These are phyloP conservation scores for Caenorhabditis panamensis DNA, from an alignment of 2,888 invertebrate species.

Conservation along the genomic window DNA sequence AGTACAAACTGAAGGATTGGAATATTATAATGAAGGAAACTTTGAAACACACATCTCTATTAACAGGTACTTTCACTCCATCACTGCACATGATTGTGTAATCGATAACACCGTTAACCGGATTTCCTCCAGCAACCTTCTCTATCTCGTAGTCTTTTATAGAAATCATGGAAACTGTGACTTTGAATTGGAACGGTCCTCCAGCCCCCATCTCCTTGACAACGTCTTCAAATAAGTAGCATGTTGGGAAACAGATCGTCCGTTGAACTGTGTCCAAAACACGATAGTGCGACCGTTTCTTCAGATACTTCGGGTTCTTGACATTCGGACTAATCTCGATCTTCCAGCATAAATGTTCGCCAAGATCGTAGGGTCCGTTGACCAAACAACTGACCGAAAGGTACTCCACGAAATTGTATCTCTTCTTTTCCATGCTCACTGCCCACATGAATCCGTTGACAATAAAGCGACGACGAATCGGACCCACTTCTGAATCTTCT, in stretches of 20 bases:
- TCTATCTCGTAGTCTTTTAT: conserved; percentile 5
- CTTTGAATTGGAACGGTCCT: conserved; percentile 8
- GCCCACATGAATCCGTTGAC: conserved; percentile 8
- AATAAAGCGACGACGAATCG: not conserved
- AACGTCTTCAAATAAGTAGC: conserved; percentile 18
- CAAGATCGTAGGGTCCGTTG: not conserved
- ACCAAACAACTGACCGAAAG: not conserved
- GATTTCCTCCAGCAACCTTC: not conserved
- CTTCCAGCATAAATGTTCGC: conserved; percentile 15
- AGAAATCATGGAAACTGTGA: not conserved
- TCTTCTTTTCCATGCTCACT: not conserved
- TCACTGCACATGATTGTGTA: not conserved
- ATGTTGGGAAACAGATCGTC: conserved; percentile 27
- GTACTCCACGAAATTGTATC: conserved; percentile 2
- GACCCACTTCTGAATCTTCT: not conserved
- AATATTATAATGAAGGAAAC: no score
- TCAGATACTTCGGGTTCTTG: conserved; percentile 1
- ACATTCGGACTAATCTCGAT: conserved; percentile 8
- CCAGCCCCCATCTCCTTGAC: conserved; percentile 11
- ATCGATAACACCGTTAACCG: conserved; percentile 6
- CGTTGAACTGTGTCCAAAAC: conserved; percentile 21
- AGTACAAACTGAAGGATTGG: conserved; percentile 25
- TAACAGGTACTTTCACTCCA: not conserved
- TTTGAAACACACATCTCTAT: conserved; percentile 25
- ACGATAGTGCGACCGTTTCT: not conserved